Base-by-base conservation (phyloP, 2,888 invertebrate genomes). In the Beris chalybata region DNA sequence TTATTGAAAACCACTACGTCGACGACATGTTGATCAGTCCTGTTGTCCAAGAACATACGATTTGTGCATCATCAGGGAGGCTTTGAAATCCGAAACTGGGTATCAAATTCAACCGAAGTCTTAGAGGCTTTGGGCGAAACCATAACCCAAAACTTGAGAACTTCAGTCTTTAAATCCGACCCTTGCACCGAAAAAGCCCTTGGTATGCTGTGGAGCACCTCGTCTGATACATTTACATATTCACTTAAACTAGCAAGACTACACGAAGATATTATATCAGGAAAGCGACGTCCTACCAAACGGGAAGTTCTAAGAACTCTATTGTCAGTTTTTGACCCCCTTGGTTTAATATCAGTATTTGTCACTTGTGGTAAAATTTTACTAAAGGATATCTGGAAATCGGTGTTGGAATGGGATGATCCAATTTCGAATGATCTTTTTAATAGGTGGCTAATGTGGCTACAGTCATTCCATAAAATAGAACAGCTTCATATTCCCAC, bases 81-180 rank as follows among this genome's bases (percentile, higher is more conserved):
- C 12, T 72, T 72, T 65, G 67, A 71, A 22, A 70, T 71, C n/a
- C 54, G 70, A 3, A 72, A 72, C 38, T 72, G 70, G 67, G 9
- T 69, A 30, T 70, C 70, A 6, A 72, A 72, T 29, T 69, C 69
- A 22, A 48, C 48, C 22, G n/a, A n/a, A n/a, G n/a, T n/a, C n/a
- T n/a, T n/a, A n/a, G n/a, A n/a, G n/a, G n/a, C n/a, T 38, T 38
- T 38, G 38, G 38, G 38, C 38, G 38, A 38, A 38, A 38, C 38
- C 38, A 38, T 3, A 38, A 38, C 38, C 3, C 38, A 22, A 48
- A 48, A 13, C 22, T 48, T 22, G 13, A 48, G 22, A 32, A 65
- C 65, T 15, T 15, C 32, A 5, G 13, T 12, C 47, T 7, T 67
- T 43, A 31, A 32, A 48, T 48, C 15, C 48, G 48, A 15, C 2